Evolutionary conservation across 2,888 invertebrate species (phyloP).

Genomic region (Metallyticus violacea): DNA sequence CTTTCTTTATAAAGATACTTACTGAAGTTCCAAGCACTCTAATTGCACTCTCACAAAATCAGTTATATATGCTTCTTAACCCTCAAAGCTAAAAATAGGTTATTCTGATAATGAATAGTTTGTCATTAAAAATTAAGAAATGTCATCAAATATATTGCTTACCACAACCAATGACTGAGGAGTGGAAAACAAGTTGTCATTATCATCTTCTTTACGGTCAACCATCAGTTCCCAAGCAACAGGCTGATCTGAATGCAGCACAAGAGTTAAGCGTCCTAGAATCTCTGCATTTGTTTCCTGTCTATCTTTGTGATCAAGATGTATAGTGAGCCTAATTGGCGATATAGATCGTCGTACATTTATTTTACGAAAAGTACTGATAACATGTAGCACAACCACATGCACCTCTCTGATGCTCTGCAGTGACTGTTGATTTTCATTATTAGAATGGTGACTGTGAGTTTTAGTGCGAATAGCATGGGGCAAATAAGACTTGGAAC

Average conservation of each 20-base stretch:
- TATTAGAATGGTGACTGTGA: background rate
- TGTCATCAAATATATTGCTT: background rate
- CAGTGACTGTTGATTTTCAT: background rate
- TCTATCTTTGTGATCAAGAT: background rate
- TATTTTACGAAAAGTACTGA: background rate
- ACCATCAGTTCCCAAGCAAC: constrained; percentile 29
- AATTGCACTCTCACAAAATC: too few species aligned
- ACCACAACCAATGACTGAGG: constrained; percentile 22
- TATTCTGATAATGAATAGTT: background rate
- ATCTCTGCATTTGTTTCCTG: background rate
- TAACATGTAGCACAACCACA: background rate
- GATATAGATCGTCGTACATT: background rate
- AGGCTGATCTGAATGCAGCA: constrained; percentile 30
- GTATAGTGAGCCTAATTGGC: background rate
- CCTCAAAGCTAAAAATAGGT: too few species aligned
- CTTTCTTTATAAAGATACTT: too few species aligned
- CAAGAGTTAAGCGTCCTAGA: constrained; percentile 23
- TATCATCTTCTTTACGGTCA: background rate
- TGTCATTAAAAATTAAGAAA: background rate
- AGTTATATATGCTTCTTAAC: too few species aligned
- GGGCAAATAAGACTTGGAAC: constrained; percentile 17
- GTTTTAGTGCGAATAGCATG: background rate
- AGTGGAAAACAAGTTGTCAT: background rate
- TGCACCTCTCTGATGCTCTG: background rate
- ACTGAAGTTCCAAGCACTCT: too few species aligned